Evolutionary conservation across 2,113 vertebrate genomes (phyloP).

Genomic region (Nothobranchius kuhntae): DNA sequence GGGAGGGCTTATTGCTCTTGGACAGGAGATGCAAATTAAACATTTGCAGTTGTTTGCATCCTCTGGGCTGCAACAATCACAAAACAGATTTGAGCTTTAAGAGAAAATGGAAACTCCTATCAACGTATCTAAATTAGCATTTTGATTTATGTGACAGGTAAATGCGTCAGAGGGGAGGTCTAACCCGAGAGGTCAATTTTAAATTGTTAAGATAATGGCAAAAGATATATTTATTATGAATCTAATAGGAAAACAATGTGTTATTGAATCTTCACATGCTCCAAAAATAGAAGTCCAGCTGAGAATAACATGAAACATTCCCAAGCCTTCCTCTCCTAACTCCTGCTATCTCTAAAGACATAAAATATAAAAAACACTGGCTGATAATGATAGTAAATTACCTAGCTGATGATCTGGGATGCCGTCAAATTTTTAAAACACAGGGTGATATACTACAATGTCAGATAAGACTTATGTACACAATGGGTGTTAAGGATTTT

Average conservation of each 20-base stretch:
- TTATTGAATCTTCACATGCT: too few relatives aligned
- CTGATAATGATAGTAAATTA: slow-evolving; percentile 18
- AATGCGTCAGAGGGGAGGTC: too few relatives aligned
- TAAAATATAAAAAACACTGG: slow-evolving; percentile 10
- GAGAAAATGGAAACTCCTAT: slow-evolving; percentile 7
- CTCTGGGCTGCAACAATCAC: slow-evolving; percentile 41
- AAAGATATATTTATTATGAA: too few relatives aligned
- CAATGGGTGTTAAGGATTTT: slow-evolving; percentile 30
- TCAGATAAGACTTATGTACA: slow-evolving; percentile 42
- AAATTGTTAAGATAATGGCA: too few relatives aligned
- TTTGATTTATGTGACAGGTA: slow-evolving; percentile 31
- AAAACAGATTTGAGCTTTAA: slow-evolving; percentile 25
- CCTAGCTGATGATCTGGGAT: slow-evolving; percentile 7
- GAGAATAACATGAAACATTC: neutral
- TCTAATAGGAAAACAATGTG: too few relatives aligned
- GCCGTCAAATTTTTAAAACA: neutral
- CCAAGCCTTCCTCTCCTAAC: neutral
- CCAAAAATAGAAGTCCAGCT: neutral
- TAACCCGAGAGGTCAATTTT: too few relatives aligned
- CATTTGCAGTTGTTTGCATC: slow-evolving; percentile 73
- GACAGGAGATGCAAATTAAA: slow-evolving; percentile 76
- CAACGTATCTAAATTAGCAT: neutral
- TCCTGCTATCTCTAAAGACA: neutral
- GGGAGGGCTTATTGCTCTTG: slow-evolving; percentile 31
- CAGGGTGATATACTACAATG: neutral